Conservation (phyloP, 2,113 vertebrate species). For the Mustelus asterias region DNA sequence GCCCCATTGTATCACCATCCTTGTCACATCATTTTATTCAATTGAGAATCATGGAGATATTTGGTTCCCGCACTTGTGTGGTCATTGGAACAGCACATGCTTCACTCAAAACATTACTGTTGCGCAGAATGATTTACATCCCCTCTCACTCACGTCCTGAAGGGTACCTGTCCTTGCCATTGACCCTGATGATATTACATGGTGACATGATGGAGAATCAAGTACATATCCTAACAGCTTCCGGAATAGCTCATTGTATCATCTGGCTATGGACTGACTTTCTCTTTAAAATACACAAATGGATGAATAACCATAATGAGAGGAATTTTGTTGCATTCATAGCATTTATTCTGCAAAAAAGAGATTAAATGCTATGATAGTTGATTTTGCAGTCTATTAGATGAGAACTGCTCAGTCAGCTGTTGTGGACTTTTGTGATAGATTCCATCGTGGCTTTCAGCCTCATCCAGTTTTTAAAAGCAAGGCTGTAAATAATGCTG, state of each 20-base stretch:
- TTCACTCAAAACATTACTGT: neutral
- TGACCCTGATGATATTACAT: neutral
- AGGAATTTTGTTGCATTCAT: slow-evolving; percentile 12
- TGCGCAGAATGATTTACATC: neutral
- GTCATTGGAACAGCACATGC: neutral
- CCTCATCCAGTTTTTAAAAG: neutral
- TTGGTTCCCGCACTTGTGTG: neutral
- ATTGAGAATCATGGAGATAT: neutral
- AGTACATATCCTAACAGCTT: neutral
- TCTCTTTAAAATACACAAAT: neutral
- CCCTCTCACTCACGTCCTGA: neutral
- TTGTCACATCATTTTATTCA: neutral
- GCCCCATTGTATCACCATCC: neutral
- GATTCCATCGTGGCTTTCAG: slow-evolving; percentile 20
- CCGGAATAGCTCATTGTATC: neutral
- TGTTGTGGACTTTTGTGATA: neutral
- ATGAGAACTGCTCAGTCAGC: neutral
- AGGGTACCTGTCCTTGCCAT: neutral
- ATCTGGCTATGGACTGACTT: neutral
- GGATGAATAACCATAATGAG: slow-evolving; percentile 4
- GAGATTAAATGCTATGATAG: neutral
- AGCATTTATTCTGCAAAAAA: slow-evolving; percentile 7
- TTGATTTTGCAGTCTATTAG: slow-evolving; percentile 29
- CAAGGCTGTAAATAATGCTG: slow-evolving; percentile 36
- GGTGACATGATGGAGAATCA: neutral